Conservation (phyloP, 2,888 invertebrate species). For the Mythimna vitellina region DNA sequence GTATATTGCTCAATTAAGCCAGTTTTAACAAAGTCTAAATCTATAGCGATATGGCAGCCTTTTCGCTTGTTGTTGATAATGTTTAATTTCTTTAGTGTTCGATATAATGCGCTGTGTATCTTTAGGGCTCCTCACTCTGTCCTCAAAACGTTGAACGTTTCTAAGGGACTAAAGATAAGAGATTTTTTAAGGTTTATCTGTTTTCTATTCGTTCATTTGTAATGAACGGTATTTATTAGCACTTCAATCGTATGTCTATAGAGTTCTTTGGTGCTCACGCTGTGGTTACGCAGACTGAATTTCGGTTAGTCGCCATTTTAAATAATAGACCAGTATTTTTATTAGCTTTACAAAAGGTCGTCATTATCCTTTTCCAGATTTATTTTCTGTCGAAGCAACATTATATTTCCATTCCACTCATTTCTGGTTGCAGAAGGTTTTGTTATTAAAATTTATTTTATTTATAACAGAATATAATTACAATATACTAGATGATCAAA, state of each 20-base stretch:
- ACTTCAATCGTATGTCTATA: background rate
- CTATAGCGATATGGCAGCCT: constrained; percentile 28
- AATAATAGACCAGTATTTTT: background rate
- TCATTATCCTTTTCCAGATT: too few relatives aligned
- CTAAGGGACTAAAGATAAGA: background rate
- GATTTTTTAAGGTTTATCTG: background rate
- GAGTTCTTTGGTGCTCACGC: background rate
- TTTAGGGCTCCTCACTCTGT: constrained; percentile 48
- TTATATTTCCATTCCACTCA: too few relatives aligned
- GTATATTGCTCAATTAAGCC: background rate
- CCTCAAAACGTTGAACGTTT: constrained; percentile 28
- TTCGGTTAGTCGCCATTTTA: background rate
- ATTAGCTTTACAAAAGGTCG: too few relatives aligned
- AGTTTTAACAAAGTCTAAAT: constrained; percentile 18
- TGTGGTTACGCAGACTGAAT: background rate
- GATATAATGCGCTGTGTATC: constrained; percentile 26
- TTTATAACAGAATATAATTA: too few relatives aligned
- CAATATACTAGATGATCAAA: too few relatives aligned
- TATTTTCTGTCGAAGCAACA: too few relatives aligned
- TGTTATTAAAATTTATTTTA: too few relatives aligned
- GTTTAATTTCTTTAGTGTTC: constrained; percentile 28
- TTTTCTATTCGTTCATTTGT: background rate
- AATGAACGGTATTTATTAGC: background rate
- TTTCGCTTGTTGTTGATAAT: constrained; percentile 33
- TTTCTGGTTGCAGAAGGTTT: too few relatives aligned